Percentiles rank a stretch among this genome's conserved stretches.
Conservation (phyloP, 1,140 invertebrate species). For the Drosophila novamexicana region DNA sequence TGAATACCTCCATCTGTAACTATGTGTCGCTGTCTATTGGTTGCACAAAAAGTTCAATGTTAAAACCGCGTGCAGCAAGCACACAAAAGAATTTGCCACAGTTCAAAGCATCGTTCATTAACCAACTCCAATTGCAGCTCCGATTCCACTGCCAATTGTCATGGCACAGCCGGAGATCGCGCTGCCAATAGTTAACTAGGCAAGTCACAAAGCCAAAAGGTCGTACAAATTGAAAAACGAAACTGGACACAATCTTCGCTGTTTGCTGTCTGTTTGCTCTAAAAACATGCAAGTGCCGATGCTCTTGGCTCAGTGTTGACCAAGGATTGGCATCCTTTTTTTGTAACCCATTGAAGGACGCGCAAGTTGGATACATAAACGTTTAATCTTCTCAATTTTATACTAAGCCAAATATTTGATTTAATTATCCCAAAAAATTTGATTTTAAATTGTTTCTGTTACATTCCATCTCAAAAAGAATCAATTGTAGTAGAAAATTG, state of each 20-base stretch:
- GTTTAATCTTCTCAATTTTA: too few relatives aligned
- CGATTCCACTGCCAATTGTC: constrained; percentile 36
- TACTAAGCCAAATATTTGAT: too few relatives aligned
- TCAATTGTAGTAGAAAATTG: too few relatives aligned
- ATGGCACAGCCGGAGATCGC: constrained; percentile 34
- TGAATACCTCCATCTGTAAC: constrained; percentile 52
- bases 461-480: too few relatives aligned
- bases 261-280: constrained; percentile 34
- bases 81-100: constrained; percentile 79
- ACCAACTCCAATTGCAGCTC: constrained; percentile 59
- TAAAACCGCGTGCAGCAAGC: constrained; percentile 50
- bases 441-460: too few relatives aligned
- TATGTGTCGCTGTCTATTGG: constrained; percentile 33
- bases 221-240: constrained; percentile 66
- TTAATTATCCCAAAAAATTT: too few relatives aligned
- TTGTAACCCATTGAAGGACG: too few relatives aligned
- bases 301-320: constrained; percentile 18
- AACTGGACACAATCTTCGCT: constrained; percentile 61
- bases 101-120: constrained; percentile 79
- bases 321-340: neutral
- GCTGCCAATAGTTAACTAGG: constrained; percentile 71
- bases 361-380: too few relatives aligned
- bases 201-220: constrained; percentile 72
- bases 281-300: too few relatives aligned
- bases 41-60: constrained; percentile 76